phyloP scores from a whole-genome alignment of 1,140 invertebrate genomes.

The Hydropsyche tenuis region DNA sequence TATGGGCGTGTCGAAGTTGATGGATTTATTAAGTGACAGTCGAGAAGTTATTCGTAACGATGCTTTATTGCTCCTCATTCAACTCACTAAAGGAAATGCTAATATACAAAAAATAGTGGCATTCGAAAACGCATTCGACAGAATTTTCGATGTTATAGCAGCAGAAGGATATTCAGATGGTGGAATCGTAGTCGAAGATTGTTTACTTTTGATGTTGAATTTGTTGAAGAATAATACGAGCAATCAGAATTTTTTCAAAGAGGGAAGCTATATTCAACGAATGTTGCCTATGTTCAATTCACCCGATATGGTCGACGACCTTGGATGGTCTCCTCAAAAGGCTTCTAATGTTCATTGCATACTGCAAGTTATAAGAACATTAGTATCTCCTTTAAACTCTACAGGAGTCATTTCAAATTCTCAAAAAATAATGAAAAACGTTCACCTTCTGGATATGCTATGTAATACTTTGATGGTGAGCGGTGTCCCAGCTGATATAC shows the following conservation, averaged over 20 bases:
- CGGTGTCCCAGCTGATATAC: constrained; percentile 94
- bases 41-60: constrained; percentile 97
- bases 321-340: constrained; percentile 93
- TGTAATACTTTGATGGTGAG: constrained; percentile 93
- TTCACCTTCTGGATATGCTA: constrained; percentile 80
- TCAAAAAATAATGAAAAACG: constrained; percentile 87
- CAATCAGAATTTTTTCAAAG: constrained; percentile 99
- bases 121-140: constrained; percentile 98
- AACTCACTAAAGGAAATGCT: constrained; percentile 93
- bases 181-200: constrained; percentile 98
- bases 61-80: constrained; percentile 89
- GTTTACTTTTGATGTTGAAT: constrained; percentile 93
- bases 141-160: constrained; percentile 90
- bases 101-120: constrained; percentile 99
- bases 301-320: constrained; percentile 73
- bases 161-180: constrained; percentile 94
- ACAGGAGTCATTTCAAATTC: constrained; percentile 76
- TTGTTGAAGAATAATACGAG: constrained; percentile 94
- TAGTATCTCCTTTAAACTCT: constrained; percentile 90
- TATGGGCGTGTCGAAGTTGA: constrained; percentile 96
- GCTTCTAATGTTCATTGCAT: constrained; percentile 93
- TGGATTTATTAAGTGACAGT: constrained; percentile 93
- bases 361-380: constrained; percentile 85
- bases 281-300: constrained; percentile 87
- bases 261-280: constrained; percentile 92